Evolutionary conservation across 2,888 invertebrate species (phyloP).

Genomic region (Pterostichus niger): DNA sequence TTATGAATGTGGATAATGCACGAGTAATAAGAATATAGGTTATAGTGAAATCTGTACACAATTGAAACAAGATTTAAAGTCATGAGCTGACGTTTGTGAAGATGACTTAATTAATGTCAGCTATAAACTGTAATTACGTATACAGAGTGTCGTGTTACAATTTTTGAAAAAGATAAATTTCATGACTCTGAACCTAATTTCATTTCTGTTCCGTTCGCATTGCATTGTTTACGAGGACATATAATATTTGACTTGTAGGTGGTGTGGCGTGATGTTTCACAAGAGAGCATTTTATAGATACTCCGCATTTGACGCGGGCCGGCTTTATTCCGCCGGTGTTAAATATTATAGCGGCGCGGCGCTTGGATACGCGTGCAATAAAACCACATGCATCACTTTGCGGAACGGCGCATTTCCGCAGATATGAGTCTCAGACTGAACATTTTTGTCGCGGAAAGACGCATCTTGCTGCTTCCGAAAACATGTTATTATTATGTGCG

Average conservation of each 20-base stretch:
- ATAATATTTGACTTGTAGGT: constrained; percentile 2
- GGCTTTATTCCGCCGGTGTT: constrained; percentile 31
- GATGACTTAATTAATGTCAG: no score
- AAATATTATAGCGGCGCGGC: constrained; percentile 20
- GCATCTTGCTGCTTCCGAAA: not conserved
- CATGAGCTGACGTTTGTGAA: no score
- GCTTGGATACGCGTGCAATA: constrained; percentile 14
- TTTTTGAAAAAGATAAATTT: not conserved
- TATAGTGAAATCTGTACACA: no score
- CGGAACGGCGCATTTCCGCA: constrained; percentile 10
- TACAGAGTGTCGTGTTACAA: not conserved
- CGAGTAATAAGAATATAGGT: no score
- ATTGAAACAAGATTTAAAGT: no score
- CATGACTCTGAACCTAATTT: not conserved
- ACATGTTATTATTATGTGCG: constrained; percentile 31
- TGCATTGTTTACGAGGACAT: constrained; percentile 16
- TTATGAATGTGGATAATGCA: no score
- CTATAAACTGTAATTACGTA: no score
- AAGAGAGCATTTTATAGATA: constrained; percentile 35
- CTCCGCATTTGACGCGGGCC: not conserved
- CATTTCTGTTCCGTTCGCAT: not conserved
- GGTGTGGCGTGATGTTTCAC: constrained; percentile 13
- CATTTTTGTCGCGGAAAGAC: constrained; percentile 30
- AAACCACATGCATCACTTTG: constrained; percentile 23
- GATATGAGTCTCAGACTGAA: constrained; percentile 19